Evolutionary conservation across 1,140 invertebrate species (phyloP).

Genomic region (Hylyphantes graminicola): DNA sequence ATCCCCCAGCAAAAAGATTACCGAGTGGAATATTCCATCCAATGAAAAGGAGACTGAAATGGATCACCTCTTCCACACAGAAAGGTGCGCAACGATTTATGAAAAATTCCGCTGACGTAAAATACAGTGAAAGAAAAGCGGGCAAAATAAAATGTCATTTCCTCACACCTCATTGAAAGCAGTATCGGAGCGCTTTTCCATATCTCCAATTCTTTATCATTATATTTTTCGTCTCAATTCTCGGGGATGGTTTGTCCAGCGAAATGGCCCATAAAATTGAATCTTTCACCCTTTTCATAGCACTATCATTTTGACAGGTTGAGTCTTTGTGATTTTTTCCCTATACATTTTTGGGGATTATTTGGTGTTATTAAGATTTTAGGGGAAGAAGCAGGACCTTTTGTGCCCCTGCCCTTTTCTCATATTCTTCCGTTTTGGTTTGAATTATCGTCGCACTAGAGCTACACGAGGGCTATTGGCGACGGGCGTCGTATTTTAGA

Average conservation of each 20-base stretch:
- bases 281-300: constrained; percentile 42
- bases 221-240: constrained; percentile 15
- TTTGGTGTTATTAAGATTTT: constrained; percentile 53
- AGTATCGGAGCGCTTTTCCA: constrained; percentile 35
- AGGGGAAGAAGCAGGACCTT: too few relatives aligned
- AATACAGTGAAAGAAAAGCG: constrained; percentile 29
- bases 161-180: constrained; percentile 46
- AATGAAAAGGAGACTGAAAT: constrained; percentile 21
- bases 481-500: too few relatives aligned
- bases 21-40: too few relatives aligned
- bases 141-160: constrained; percentile 41
- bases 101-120: constrained; percentile 36
- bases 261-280: constrained; percentile 57
- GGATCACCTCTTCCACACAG: neutral
- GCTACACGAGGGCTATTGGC: too few relatives aligned
- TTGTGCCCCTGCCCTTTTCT: too few relatives aligned
- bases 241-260: constrained; percentile 47
- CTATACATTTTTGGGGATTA: constrained; percentile 27
- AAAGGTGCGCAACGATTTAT: constrained; percentile 46
- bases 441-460: too few relatives aligned
- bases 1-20: too few relatives aligned
- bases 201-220: constrained; percentile 31
- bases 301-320: constrained; percentile 53
- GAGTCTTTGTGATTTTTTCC: constrained; percentile 30
- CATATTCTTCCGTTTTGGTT: too few relatives aligned